Conservation (phyloP, 2,888 invertebrate species). For the Notodonta ziczac region DNA sequence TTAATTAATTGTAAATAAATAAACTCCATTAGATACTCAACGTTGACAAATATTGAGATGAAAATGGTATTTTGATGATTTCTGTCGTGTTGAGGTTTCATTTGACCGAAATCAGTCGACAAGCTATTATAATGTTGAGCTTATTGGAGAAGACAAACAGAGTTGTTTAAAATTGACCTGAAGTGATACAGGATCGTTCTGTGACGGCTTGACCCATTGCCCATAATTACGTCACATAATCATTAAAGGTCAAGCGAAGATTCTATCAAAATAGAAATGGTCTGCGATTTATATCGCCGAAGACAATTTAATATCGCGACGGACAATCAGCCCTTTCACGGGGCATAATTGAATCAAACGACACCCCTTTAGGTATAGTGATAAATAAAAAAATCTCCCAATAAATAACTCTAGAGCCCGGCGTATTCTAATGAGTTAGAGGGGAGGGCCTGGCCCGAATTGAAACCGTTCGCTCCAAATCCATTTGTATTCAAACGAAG, state of each 20-base stretch:
- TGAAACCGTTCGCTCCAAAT: constrained; percentile 72
- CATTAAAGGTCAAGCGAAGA: constrained; percentile 17
- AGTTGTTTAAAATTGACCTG: too few relatives aligned
- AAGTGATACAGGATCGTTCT: too few relatives aligned
- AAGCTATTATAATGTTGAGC: too few relatives aligned
- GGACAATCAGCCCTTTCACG: constrained; percentile 42
- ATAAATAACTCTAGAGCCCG: constrained; percentile 67
- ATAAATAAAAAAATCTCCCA: constrained; percentile 64
- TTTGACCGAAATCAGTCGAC: too few relatives aligned
- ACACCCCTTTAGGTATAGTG: constrained; percentile 58
- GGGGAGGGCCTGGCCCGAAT: constrained; percentile 56
- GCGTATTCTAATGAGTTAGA: constrained; percentile 70
- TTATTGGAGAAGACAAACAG: too few relatives aligned
- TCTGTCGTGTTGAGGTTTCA: too few relatives aligned
- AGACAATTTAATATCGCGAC: constrained; percentile 52
- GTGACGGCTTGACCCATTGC: too few relatives aligned
- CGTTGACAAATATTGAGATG: too few relatives aligned
- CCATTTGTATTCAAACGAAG: constrained; percentile 81
- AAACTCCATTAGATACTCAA: too few relatives aligned
- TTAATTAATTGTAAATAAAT: too few relatives aligned
- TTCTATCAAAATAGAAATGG: constrained; percentile 46
- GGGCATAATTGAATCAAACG: constrained; percentile 60
- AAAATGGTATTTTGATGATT: too few relatives aligned
- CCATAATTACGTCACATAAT: background rate
- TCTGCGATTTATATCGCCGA: constrained; percentile 49